phyloP scores from a whole-genome alignment of 1,140 invertebrate genomes.

The Zaprionus kolodkinae region DNA sequence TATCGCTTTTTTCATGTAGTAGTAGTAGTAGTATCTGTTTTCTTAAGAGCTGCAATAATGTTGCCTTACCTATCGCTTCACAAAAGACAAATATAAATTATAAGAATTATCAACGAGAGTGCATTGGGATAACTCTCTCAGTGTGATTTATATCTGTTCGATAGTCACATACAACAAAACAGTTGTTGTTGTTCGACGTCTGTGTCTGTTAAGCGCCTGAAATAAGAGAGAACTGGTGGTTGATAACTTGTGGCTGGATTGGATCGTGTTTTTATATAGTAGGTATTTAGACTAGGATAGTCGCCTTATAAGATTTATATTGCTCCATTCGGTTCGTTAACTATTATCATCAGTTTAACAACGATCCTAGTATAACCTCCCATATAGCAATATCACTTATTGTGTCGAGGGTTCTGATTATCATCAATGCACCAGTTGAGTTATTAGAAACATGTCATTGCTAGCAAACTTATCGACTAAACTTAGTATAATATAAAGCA shows the following conservation, averaged over 20 bases:
- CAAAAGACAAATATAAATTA: slow-evolving; percentile 74
- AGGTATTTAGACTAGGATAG: slow-evolving; percentile 44
- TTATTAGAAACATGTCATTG: slow-evolving; percentile 65
- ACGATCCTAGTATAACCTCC: slow-evolving; percentile 42
- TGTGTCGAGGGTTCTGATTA: slow-evolving; percentile 50
- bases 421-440: slow-evolving; percentile 80
- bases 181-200: slow-evolving; percentile 52
- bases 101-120: slow-evolving; percentile 53
- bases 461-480: slow-evolving; percentile 46
- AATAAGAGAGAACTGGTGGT: slow-evolving; percentile 89
- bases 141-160: slow-evolving; percentile 62
- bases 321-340: not conserved
- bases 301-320: slow-evolving; percentile 11
- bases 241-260: slow-evolving; percentile 85
- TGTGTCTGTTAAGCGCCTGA: slow-evolving; percentile 85
- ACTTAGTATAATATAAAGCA: slow-evolving; percentile 30
- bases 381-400: slow-evolving; percentile 53
- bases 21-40: slow-evolving; percentile 71
- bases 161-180: slow-evolving; percentile 68
- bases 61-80: slow-evolving; percentile 84
- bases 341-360: slow-evolving; percentile 22
- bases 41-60: slow-evolving; percentile 72
- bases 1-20: slow-evolving; percentile 20
- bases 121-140: slow-evolving; percentile 46
- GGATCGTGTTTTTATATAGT: slow-evolving; percentile 63